phyloP scores from a whole-genome alignment of 2,113 vertebrate species.

The Fulica atra region DNA sequence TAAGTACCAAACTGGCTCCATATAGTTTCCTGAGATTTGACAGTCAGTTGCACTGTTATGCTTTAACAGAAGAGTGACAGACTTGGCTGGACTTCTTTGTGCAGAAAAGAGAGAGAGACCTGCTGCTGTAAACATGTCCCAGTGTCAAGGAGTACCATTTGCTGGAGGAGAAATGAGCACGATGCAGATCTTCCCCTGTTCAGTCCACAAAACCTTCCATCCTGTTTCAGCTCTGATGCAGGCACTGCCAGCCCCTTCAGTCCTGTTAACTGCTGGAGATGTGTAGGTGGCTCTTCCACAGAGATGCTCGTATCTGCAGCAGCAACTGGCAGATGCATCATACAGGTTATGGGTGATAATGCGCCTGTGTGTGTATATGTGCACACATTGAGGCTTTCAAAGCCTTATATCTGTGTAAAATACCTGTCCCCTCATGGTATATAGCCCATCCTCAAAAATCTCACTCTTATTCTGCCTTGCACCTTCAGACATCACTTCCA shows the following conservation, averaged over 20 bases:
- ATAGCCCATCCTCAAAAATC: background rate
- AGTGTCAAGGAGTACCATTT: background rate
- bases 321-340: background rate
- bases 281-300: background rate
- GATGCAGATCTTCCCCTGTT: background rate
- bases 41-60: background rate
- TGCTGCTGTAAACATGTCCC: background rate
- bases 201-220: background rate
- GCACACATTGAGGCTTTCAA: background rate
- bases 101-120: background rate
- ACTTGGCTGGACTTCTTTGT: background rate
- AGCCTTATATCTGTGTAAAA: background rate
- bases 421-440: background rate
- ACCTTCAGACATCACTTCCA: background rate
- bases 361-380: too few relatives aligned
- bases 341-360: background rate
- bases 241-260: background rate
- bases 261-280: background rate
- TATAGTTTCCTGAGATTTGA: slow-evolving; percentile 17
- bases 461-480: background rate
- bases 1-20: background rate
- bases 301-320: background rate
- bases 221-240: background rate
- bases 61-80: background rate
- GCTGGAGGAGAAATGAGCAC: rapidly evolving